Base-by-base conservation (phyloP, 2,888 invertebrate genomes). In the Scaptomyza caliginosa region DNA sequence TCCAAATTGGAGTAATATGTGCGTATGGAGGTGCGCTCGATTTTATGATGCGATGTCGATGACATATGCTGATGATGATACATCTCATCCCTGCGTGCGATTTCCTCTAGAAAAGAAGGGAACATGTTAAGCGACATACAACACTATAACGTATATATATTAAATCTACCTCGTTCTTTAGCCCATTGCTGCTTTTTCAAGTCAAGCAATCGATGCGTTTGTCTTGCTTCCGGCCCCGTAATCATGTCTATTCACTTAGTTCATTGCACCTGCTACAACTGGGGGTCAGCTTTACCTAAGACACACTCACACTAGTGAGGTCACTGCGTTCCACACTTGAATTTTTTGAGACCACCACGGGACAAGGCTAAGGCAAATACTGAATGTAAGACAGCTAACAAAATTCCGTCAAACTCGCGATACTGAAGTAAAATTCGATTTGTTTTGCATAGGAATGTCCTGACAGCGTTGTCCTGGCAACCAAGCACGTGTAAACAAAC, bases 171-270 rank as follows among this genome's bases (percentile, higher is more conserved):
- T 94, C 95, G 94, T 93, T 98, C 98, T 91, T 94, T 94, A 82
- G 97, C 97, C 98, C 98, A 98, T 94, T 98, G 97, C 89, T 95
- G 93, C 91, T 95, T 95, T 92, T 98, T 98, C 92, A 96, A 94
- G 93, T 98, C 96, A 87, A 97, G 93, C 90, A 97, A 92, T 74
- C 96, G 94, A 59, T 90, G 91, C 63, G 87, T 84, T 77, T 89
- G 89, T 52, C 87, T 83, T 46, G 89, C 88, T 74, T 86, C 90
- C 59, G 90, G 81, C 36, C 89, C 90, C 50, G 90, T 90, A 78
- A 89, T 89, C 89, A 89, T 89, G 62, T 64, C 75, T 71, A 45
- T 19, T 21, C 28, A 17, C 45, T 70, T 68, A 77, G 84, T 80
- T 75, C 84, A 72, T 82, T 86, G 86, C 77, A 62, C 86, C 59